Percentiles rank a stretch among this genome's conserved stretches.
Conservation (phyloP, 1,140 invertebrate genomes). For the Formica exsecta region DNA sequence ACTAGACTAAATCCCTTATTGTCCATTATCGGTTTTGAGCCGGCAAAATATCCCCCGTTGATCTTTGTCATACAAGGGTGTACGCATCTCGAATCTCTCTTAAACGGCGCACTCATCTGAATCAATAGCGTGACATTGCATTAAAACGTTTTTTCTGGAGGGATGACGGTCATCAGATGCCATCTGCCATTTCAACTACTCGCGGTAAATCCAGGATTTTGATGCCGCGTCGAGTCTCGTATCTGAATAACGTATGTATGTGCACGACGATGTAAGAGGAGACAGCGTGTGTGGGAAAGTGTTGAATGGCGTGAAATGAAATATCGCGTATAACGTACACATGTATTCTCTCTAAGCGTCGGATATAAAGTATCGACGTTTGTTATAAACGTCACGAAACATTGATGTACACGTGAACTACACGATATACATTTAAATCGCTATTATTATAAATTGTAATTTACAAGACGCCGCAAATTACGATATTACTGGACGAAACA, state of each 20-base stretch:
- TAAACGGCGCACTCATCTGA: slow-evolving; percentile 18
- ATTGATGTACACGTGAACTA: not conserved
- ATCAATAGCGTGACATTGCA: slow-evolving; percentile 52
- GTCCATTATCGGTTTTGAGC: not conserved
- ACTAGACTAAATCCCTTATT: not conserved
- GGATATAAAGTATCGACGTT: slow-evolving; percentile 59
- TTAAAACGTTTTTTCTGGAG: slow-evolving; percentile 26
- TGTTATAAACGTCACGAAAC: slow-evolving; percentile 18
- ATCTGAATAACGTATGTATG: slow-evolving; percentile 39
- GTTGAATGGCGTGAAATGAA: slow-evolving; percentile 58
- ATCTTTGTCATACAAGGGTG: slow-evolving; percentile 37
- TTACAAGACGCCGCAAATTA: slow-evolving; percentile 1
- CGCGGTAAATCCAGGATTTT: slow-evolving; percentile 54
- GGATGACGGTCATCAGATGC: slow-evolving; percentile 49
- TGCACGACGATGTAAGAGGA: slow-evolving; percentile 9
- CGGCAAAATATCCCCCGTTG: not conserved
- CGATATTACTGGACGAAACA: not conserved
- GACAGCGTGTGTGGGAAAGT: slow-evolving; percentile 27
- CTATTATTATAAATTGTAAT: slow-evolving; percentile 24
- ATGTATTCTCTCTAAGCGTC: not conserved
- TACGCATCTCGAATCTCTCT: slow-evolving; percentile 33
- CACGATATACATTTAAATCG: slow-evolving; percentile 1
- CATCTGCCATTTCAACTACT: slow-evolving; percentile 49
- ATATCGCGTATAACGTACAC: slow-evolving; percentile 18
- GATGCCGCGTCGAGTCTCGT: slow-evolving; percentile 47